These are phyloP conservation scores for Euwallacea fornicatus DNA, from an alignment of 1,140 invertebrate genomes.

Conservation along the genomic window DNA sequence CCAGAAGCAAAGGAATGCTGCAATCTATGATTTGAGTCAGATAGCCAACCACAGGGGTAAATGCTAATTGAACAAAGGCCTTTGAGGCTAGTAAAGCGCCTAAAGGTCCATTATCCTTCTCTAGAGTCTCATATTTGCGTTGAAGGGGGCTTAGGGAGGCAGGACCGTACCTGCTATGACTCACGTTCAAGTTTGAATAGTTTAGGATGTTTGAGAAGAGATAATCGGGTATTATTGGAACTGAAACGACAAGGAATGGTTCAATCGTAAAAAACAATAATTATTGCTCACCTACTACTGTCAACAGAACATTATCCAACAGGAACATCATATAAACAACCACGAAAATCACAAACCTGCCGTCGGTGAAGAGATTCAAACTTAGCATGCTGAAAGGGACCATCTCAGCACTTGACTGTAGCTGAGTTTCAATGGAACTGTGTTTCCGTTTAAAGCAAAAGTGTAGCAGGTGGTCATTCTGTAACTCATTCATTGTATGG, in stretches of 20 bases:
- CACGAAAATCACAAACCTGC: conserved; percentile 55
- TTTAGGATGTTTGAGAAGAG: conserved; percentile 62
- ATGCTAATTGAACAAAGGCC: conserved; percentile 80
- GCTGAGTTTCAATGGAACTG: too few relatives aligned
- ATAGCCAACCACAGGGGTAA: conserved; percentile 80
- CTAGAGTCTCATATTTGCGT: conserved; percentile 51
- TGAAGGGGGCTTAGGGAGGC: conserved; percentile 49
- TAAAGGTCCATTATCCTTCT: conserved; percentile 73
- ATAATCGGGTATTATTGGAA: conserved; percentile 85
- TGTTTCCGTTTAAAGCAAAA: neutral
- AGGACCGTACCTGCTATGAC: conserved; percentile 27
- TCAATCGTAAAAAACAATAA: conserved; percentile 9
- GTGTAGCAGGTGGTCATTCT: conserved; percentile 16
- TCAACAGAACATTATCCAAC: conserved; percentile 75
- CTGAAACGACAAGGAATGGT: conserved; percentile 47
- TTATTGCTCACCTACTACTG: conserved; percentile 71
- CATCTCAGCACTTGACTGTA: neutral
- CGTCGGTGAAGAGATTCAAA: neutral
- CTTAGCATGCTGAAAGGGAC: neutral
- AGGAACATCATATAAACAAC: conserved; percentile 70
- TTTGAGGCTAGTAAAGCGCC: conserved; percentile 84
- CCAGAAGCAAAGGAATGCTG: conserved; percentile 77
- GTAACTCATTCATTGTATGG: conserved; percentile 23
- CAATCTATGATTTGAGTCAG: conserved; percentile 72
- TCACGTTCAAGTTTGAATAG: conserved; percentile 26